Percentiles rank a stretch among this genome's conserved stretches.
Conservation (phyloP, 2,888 invertebrate genomes). For the Hypselothyrea guttata region DNA sequence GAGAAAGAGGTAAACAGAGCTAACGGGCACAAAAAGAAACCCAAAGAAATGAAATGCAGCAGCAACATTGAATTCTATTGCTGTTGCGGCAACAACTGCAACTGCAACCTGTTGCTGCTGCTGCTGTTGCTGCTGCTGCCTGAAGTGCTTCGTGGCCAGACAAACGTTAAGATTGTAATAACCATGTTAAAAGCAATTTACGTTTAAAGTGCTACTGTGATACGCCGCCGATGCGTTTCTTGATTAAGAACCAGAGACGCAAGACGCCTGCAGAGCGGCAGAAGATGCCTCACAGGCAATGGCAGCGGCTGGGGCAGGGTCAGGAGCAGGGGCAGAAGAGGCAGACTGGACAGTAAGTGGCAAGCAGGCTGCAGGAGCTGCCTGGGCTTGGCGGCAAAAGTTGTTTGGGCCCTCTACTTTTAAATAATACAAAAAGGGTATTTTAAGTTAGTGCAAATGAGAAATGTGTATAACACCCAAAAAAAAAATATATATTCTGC, state of each 20-base stretch:
- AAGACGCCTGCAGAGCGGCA: conserved; percentile 13
- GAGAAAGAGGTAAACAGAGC: conserved; percentile 22
- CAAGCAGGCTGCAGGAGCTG: not conserved
- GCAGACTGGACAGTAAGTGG: no score
- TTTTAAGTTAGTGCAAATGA: no score
- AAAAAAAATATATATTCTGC: no score
- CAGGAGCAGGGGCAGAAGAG: no score
- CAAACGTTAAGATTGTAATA: conserved; percentile 79
- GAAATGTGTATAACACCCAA: no score
- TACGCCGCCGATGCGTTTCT: conserved; percentile 80
- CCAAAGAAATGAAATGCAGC: conserved; percentile 20
- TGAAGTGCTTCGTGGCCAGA: conserved; percentile 72
- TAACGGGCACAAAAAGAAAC: conserved; percentile 41
- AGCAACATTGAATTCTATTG: conserved; percentile 48
- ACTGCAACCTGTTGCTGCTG: conserved; percentile 57
- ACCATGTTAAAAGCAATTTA: conserved; percentile 81
- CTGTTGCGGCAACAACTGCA: conserved; percentile 35
- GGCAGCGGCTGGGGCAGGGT: no score
- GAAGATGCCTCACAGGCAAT: no score
- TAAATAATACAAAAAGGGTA: no score
- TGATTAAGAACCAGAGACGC: conserved; percentile 69
- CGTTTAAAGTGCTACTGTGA: conserved; percentile 81
- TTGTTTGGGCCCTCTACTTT: no score
- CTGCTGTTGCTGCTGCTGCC: conserved; percentile 63
- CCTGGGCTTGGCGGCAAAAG: conserved; percentile 70